Conservation (phyloP, 2,797 vertebrate genomes). For the Hydrophis major region DNA sequence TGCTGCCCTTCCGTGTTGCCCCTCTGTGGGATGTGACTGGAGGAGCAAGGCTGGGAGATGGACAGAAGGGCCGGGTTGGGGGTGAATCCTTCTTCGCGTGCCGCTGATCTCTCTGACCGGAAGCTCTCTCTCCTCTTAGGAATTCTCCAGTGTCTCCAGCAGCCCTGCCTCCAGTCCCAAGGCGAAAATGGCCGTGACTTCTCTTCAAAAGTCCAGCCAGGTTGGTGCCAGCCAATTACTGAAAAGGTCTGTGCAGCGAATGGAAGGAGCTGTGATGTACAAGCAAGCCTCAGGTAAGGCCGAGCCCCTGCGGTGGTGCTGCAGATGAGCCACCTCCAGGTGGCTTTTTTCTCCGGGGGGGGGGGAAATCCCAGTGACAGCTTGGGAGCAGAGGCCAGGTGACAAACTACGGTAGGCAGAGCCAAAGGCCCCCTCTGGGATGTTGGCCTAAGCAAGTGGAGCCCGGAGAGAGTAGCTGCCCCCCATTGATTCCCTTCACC, state of each 20-base stretch:
- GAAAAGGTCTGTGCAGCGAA: constrained; percentile 88
- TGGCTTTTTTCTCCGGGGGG: background rate
- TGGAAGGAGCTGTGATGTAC: constrained; percentile 84
- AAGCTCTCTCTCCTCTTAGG: constrained; percentile 69
- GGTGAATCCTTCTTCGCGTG: background rate
- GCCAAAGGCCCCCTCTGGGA: background rate
- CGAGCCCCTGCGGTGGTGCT: background rate
- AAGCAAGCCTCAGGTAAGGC: constrained; percentile 90
- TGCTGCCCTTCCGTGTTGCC: background rate
- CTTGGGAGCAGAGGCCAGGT: background rate
- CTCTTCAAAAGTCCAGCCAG: constrained; percentile 86
- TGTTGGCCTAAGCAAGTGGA: background rate
- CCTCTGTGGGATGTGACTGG: background rate
- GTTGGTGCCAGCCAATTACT: constrained; percentile 84
- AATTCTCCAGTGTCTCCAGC: constrained; percentile 94
- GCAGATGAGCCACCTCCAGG: background rate
- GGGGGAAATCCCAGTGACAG: background rate
- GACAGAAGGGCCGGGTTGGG: background rate
- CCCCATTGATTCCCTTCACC: background rate
- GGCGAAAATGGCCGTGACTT: constrained; percentile 84
- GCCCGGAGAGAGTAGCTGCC: background rate
- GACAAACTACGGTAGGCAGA: background rate
- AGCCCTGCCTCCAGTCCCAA: constrained; percentile 96
- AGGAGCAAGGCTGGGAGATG: background rate
- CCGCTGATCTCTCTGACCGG: background rate